These are phyloP conservation scores for Hippocampus kuda DNA, from an alignment of 2,797 vertebrate genomes.

Conservation along the genomic window DNA sequence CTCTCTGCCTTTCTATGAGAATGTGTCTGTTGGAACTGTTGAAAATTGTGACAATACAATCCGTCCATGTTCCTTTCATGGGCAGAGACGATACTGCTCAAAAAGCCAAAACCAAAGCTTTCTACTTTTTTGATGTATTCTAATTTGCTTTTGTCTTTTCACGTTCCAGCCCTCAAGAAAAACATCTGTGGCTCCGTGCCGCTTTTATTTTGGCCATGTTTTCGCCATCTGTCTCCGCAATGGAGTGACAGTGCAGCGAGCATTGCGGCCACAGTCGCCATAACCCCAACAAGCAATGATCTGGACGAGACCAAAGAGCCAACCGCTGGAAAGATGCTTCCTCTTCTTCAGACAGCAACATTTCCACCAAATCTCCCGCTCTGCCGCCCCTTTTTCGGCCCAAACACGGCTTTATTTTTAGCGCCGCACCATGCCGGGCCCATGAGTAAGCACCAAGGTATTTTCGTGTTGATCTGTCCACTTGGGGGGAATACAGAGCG, in stretches of 20 bases:
- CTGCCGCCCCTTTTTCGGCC: conserved; percentile 37
- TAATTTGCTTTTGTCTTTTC: background rate
- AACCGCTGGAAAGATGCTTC: conserved; percentile 36
- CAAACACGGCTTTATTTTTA: conserved; percentile 64
- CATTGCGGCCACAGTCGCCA: conserved; percentile 20
- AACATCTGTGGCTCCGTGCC: conserved; percentile 18
- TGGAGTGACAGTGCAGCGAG: conserved; percentile 39
- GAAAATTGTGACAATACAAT: too few species aligned
- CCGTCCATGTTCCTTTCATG: too few species aligned
- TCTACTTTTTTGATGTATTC: too few species aligned
- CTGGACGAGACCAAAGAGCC: conserved; percentile 14
- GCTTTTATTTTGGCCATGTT: background rate
- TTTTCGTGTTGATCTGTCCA: conserved; percentile 59
- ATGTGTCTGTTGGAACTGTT: too few species aligned
- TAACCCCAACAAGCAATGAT: conserved; percentile 23
- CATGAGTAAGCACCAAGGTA: conserved; percentile 62
- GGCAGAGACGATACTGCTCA: too few species aligned
- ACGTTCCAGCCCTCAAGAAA: background rate
- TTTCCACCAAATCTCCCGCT: conserved; percentile 28
- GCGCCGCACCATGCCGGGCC: conserved; percentile 41
- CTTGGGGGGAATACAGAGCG: background rate
- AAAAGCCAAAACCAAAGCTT: too few species aligned
- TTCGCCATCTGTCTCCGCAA: background rate
- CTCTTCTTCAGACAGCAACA: conserved; percentile 26
- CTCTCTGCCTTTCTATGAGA: too few species aligned